A percentile compares a stretch with the other conserved stretches of the same genome.
These are phyloP conservation scores for Saccopteryx bilineata DNA, from an alignment of 2,113 vertebrate genomes.

Conservation along the genomic window DNA sequence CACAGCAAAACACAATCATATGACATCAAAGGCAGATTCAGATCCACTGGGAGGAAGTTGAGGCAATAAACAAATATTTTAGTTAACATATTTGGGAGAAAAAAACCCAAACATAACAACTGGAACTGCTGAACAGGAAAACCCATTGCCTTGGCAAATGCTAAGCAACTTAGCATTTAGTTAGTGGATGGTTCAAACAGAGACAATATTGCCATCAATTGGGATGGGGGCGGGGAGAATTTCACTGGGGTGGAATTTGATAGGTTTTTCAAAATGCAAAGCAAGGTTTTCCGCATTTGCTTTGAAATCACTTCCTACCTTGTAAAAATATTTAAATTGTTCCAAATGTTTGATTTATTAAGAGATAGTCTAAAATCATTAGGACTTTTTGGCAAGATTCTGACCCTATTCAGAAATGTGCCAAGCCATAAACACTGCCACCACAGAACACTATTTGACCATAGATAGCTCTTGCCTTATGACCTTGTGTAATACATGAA, in stretches of 20 bases:
- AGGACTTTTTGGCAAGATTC: neutral
- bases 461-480: neutral
- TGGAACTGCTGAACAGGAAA: neutral
- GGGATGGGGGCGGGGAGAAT: no score
- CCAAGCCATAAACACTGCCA: neutral
- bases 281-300: neutral
- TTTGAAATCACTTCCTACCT: neutral
- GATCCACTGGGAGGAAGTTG: neutral
- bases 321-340: neutral
- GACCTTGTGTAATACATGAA: neutral
- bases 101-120: neutral
- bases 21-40: conserved; percentile 32
- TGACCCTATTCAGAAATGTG: neutral
- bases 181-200: neutral
- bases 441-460: neutral
- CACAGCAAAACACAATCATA: neutral
- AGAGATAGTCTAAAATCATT: neutral
- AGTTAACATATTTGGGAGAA: neutral
- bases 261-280: neutral
- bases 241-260: neutral
- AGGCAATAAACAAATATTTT: neutral
- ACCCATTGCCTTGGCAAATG: neutral
- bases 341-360: neutral
- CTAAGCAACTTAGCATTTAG: neutral
- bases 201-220: neutral